phyloP scores from a whole-genome alignment of 2,113 vertebrate genomes.

The Pachyramphus minor region DNA sequence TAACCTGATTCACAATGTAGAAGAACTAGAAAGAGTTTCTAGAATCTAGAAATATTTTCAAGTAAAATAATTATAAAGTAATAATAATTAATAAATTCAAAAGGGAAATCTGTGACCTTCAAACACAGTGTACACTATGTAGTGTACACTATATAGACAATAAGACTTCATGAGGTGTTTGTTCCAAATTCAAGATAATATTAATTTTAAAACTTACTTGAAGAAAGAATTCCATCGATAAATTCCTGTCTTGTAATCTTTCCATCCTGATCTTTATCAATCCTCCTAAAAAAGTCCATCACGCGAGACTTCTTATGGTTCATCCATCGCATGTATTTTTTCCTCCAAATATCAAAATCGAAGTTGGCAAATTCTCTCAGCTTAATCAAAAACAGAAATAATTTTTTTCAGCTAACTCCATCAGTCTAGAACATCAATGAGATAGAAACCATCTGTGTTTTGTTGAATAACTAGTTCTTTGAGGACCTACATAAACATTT shows the following conservation, averaged over 20 bases:
- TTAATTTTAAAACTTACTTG: constrained; percentile 81
- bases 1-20: neutral
- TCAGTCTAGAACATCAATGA: neutral
- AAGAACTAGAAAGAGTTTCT: neutral
- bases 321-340: constrained; percentile 99
- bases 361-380: constrained; percentile 97
- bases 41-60: neutral
- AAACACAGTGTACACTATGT: neutral
- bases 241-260: constrained; percentile 98
- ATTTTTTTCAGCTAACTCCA: neutral
- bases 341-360: constrained; percentile 97
- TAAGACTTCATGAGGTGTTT: neutral
- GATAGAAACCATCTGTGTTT: neutral
- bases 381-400: constrained; percentile 64
- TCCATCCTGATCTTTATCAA: constrained; percentile 98
- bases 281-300: constrained; percentile 98
- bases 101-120: neutral
- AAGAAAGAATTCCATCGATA: constrained; percentile 97
- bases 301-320: constrained; percentile 98
- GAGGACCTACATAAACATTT: neutral
- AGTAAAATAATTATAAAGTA: neutral
- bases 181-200: neutral
- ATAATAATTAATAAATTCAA: neutral
- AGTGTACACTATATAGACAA: neutral
- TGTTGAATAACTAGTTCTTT: neutral